Evolutionary conservation across 2,888 invertebrate species (phyloP).

Genomic region (Hofmannophila pseudospretella): DNA sequence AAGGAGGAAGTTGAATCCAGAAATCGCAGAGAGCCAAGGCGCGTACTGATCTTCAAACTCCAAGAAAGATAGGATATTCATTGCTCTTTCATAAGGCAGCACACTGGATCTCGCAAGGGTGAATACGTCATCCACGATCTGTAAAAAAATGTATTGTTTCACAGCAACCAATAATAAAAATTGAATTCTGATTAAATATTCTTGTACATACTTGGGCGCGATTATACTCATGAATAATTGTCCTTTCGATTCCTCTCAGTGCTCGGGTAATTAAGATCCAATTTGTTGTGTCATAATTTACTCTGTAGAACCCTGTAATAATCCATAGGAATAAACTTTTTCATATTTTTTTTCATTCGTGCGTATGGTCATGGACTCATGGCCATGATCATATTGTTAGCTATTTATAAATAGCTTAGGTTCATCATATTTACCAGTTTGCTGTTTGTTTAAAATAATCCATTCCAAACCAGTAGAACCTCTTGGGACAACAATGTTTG

Average conservation of each 20-base stretch:
- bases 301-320: constrained; percentile 77
- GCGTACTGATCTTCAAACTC: constrained; percentile 80
- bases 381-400: too few relatives aligned
- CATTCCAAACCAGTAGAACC: constrained; percentile 62
- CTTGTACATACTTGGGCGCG: constrained; percentile 79
- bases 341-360: not conserved
- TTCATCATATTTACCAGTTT: constrained; percentile 68
- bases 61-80: constrained; percentile 78
- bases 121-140: constrained; percentile 82
- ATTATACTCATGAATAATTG: constrained; percentile 78
- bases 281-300: constrained; percentile 77
- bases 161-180: not conserved
- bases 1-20: constrained; percentile 60
- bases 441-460: constrained; percentile 80
- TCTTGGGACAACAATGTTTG: constrained; percentile 33
- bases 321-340: not conserved
- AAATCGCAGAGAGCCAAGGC: constrained; percentile 82
- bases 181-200: not conserved
- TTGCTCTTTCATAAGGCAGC: constrained; percentile 66
- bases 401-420: too few relatives aligned
- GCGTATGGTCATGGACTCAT: too few relatives aligned
- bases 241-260: constrained; percentile 47
- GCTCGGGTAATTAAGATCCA: constrained; percentile 76
- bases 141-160: constrained; percentile 6
- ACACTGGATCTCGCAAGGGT: constrained; percentile 74